Base-by-base conservation (phyloP, 2,888 invertebrate species). In the Drosophila peninsularis region DNA sequence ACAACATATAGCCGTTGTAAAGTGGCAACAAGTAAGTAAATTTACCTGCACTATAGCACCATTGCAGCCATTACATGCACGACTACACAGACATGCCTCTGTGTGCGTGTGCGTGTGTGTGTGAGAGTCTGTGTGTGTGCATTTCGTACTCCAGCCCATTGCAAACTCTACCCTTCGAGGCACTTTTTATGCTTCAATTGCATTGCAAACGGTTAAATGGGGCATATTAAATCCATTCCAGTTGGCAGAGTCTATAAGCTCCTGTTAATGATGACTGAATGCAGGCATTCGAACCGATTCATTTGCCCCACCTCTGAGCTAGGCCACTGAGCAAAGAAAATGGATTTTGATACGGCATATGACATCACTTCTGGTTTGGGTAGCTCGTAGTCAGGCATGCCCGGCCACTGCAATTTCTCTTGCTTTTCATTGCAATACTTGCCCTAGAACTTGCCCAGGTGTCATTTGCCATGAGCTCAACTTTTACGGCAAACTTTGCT, bases 401-500 rank as follows among this genome's bases (percentile, higher is more conserved):
- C 14, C 50, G 10, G 1, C 1, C 1, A 2, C 5, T 17, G 13
- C 9, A 32, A 2, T 19, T n/a, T n/a, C 2, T 11, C 2, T 14
- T 24, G 52, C 19, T n/a, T 42, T 42, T 54, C 21, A 42, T 19
- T 64, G 57, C 45, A 36, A 21, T 21, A 21, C 36, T 14, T 24
- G 34, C n/a, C 2, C 34, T 5, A 30, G 37, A 24, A 49, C 42
- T 27, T 27, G 21, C 10, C 14, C 34, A 66, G 37, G 54, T 57
- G 58, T 53, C 56, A 45, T 27, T 32, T n/a, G 45, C 34, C 52
- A 27, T 30, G 37, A 27, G 52, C 52, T 34, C 55, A 68, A 71
- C 63, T 49, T 65, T 60, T 21, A 27, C 24, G 37, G 52, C 41
- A 61, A 82, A 79, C 68, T 79, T 82, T 80, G 53, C 37, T 34